These are phyloP conservation scores for Xiphophorus maculatus DNA, from an alignment of 2,113 vertebrate genomes.

Conservation along the genomic window DNA sequence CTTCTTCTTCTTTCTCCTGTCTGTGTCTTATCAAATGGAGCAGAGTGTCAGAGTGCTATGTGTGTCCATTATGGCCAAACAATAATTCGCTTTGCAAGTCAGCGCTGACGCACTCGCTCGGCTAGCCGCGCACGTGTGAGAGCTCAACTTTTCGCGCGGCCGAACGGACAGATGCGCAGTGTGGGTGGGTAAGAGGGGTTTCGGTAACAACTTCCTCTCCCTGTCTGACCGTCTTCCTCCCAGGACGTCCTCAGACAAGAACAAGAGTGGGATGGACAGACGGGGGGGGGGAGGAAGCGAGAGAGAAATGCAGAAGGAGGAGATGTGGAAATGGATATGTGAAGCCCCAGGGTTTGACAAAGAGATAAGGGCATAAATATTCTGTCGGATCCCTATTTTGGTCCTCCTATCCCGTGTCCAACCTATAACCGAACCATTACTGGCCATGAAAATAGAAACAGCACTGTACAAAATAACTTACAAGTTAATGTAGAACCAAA, in stretches of 20 bases:
- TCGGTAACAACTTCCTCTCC: conserved; percentile 77
- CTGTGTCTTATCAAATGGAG: conserved; percentile 71
- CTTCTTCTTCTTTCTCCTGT: conserved; percentile 35
- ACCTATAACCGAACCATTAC: conserved; percentile 39
- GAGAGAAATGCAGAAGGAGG: conserved; percentile 54
- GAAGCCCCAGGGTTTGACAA: conserved; percentile 73
- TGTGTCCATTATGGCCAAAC: conserved; percentile 13
- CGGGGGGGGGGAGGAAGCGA: conserved; percentile 27
- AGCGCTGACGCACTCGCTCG: conserved; percentile 4
- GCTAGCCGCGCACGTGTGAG: not conserved
- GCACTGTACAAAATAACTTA: not conserved
- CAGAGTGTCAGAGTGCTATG: conserved; percentile 14
- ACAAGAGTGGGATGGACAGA: conserved; percentile 67
- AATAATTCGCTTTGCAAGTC: not conserved
- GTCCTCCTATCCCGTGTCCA: conserved; percentile 48
- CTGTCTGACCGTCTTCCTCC: conserved; percentile 72
- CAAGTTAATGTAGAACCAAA: not conserved
- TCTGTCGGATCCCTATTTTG: conserved; percentile 47
- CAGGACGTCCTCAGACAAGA: conserved; percentile 64
- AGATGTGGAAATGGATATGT: conserved; percentile 70
- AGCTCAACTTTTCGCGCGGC: conserved; percentile 17
- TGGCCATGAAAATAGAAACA: not conserved
- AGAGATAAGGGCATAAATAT: conserved; percentile 79
- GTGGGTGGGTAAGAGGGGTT: conserved; percentile 67
- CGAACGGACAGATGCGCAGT: conserved; percentile 22